Evolutionary conservation across 64 coral and sea anemone genomes (phyloP), one percentile per base, ranked within the genome.

Genomic region (Montipora efflorescens): DNA sequence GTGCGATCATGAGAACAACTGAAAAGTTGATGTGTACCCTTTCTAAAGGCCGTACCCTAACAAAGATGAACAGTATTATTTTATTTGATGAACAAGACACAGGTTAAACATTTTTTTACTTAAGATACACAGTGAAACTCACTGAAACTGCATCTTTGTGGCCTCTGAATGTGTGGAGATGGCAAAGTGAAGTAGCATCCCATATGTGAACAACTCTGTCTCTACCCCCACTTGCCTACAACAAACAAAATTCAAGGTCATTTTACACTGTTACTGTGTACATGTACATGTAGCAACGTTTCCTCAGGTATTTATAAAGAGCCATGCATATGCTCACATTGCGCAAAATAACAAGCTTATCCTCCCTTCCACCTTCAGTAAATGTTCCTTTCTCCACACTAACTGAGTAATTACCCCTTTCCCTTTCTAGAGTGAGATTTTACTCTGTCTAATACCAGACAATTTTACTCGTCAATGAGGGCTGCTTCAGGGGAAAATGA

Each of bases 141-240:
- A 99, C 95, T 67, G 98, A 88, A 46, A 99, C 77, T 45, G 92
- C 83, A 90, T 99, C 91, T 85, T 92, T 96, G 78, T 99, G 98
- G 64, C 95, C 98, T 92, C 77, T 96, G 68, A 99, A 99, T 51
- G 92, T 94, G 80, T 94, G 98, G 59, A 99, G 74, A 44, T 92
- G 92, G 36, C 85, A 62, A 45, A 96, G 49, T 58, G 89, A 96
- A 3, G 23, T 70, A 68, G 98, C 84, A 82, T 99, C 84, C 95
- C 95, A 99, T 44, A 99, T 95, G 80, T 94, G 98, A 75, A 99
- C 96, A 19, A 94, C 79, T 87, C 92, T 94, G 77, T 99, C 98
- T 85, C 88, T 84, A 18, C 98, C 98, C 43, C 98, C 98, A 94
- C 95, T 96, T 74, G 98, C 98, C 98, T 98, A 91, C 2, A 51